A percentile compares a stretch with the other conserved stretches of the same genome.
phyloP scores from a whole-genome alignment of 2,888 invertebrate species.

The Thymelicus acteon region DNA sequence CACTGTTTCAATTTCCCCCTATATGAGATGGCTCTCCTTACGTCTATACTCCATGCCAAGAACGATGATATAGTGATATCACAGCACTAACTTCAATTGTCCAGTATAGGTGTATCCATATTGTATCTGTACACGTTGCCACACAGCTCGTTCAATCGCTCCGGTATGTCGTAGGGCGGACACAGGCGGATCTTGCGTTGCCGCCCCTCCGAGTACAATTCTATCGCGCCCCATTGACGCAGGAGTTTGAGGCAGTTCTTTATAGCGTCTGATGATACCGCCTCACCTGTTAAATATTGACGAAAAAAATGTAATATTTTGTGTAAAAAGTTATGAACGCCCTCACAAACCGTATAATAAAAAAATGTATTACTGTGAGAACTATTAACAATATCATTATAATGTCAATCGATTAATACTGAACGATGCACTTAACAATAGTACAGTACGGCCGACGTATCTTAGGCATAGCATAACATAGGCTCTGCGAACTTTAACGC shows the following conservation, averaged over 20 bases:
- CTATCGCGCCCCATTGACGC: conserved; percentile 92
- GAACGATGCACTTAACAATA: too few species aligned
- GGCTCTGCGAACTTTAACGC: too few species aligned
- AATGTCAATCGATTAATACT: too few species aligned
- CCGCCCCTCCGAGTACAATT: conserved; percentile 71
- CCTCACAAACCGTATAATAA: too few species aligned
- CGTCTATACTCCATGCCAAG: too few species aligned
- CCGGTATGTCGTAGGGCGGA: conserved; percentile 57
- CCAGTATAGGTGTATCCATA: conserved; percentile 61
- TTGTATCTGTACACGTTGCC: conserved; percentile 67
- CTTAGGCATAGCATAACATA: too few species aligned
- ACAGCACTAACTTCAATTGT: conserved; percentile 45
- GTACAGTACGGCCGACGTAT: too few species aligned
- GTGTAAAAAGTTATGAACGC: too few species aligned
- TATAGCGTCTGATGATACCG: conserved; percentile 93
- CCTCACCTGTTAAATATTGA: conserved; percentile 87
- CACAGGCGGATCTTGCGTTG: conserved; percentile 59
- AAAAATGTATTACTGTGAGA: too few species aligned
- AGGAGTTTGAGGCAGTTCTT: conserved; percentile 93
- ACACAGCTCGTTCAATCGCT: conserved; percentile 54
- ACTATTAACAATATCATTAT: too few species aligned
- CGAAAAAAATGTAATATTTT: neutral
- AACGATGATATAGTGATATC: conserved; percentile 1
- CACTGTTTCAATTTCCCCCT: too few species aligned
- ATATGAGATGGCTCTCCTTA: too few species aligned